phyloP scores from a whole-genome alignment of 1,140 invertebrate species.

The Leptopilina clavipes region DNA sequence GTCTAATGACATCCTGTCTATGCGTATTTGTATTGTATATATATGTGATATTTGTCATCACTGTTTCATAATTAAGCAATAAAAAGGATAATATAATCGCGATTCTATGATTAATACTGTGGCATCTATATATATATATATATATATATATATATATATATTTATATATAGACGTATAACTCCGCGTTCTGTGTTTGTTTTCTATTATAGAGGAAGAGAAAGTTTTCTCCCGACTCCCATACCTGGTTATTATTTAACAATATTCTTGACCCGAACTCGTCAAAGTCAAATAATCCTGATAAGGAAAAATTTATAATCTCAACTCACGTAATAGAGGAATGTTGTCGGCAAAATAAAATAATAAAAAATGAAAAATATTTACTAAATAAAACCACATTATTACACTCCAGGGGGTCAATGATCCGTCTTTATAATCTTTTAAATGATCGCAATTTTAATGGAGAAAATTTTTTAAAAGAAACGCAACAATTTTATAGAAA shows the following conservation, averaged over 20 bases:
- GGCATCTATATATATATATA: no score
- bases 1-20: not conserved
- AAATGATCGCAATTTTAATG: not conserved
- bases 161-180: not conserved
- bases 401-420: not conserved
- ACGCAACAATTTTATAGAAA: not conserved
- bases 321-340: not conserved
- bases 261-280: conserved; percentile 27
- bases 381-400: not conserved
- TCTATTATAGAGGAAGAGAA: not conserved
- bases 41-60: not conserved
- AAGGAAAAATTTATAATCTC: not conserved
- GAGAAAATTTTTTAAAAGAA: not conserved
- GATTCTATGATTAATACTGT: not conserved
- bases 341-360: not conserved
- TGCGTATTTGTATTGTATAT: no score
- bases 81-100: not conserved
- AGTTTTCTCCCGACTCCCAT: not conserved
- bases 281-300: conserved; percentile 16
- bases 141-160: no score
- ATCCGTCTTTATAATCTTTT: not conserved
- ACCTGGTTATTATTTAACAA: conserved; percentile 10
- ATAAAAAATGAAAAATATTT: no score
- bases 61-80: not conserved
- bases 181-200: not conserved